These are phyloP conservation scores for Diploptera punctata DNA, from an alignment of 2,888 invertebrate genomes.

Conservation along the genomic window DNA sequence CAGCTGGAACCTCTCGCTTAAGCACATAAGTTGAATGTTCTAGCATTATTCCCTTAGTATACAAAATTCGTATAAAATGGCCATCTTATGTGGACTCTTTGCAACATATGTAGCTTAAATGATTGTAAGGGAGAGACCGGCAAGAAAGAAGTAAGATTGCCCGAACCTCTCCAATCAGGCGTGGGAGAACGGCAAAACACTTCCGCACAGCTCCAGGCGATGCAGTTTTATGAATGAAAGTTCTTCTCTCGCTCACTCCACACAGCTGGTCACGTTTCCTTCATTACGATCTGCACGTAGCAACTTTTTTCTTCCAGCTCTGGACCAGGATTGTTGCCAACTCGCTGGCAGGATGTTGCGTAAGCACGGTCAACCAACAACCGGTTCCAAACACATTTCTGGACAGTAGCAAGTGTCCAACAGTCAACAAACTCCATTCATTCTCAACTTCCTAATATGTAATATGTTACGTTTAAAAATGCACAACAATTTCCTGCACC, in stretches of 20 bases:
- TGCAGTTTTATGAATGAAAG: constrained; percentile 28
- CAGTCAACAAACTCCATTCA: no score
- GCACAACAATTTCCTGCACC: no score
- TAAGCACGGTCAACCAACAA: not conserved
- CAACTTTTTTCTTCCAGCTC: not conserved
- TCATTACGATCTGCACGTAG: not conserved
- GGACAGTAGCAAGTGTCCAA: not conserved
- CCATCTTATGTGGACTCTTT: no score
- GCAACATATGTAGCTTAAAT: no score
- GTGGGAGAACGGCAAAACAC: not conserved
- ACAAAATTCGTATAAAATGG: no score
- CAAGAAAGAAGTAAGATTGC: no score
- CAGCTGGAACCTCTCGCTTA: no score
- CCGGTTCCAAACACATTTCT: not conserved
- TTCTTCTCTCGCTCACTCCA: not conserved
- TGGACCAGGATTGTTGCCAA: constrained; percentile 16
- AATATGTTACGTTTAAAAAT: no score
- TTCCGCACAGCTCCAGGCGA: constrained; percentile 9
- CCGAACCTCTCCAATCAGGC: not conserved
- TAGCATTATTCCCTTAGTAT: no score
- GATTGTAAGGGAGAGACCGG: no score
- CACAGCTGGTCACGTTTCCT: constrained; percentile 12
- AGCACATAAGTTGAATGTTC: no score
- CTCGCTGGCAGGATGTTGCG: not conserved
- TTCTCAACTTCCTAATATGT: no score